Base-by-base conservation (phyloP, 2,113 vertebrate genomes). In the Reinhardtius hippoglossoides region DNA sequence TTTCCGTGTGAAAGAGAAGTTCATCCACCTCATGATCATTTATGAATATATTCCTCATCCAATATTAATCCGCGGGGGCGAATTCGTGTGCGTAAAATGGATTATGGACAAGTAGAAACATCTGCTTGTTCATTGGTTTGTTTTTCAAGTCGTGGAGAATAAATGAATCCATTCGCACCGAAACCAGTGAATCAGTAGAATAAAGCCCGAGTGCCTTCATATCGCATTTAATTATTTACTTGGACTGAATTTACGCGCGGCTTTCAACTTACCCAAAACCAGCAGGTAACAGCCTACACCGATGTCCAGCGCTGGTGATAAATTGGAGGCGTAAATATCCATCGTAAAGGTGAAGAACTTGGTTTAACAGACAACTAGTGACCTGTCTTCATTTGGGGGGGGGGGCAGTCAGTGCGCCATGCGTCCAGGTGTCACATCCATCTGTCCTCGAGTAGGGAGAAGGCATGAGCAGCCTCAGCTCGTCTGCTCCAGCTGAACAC, bases 291-390 rank as follows among this genome's bases (percentile, higher is more conserved):
- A 81, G 0, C 95, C 96, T 18, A 91, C 83, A 72, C 89, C 93
- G 9, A 95, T 94, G 83, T 97, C 96, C 92, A 95, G 87, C n/a
- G 75, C 66, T 0, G 95, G 94, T 3, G 95, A 94, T n/a, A 97
- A 75, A 86, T 94, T 92, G 59, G 96, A 97, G 0, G 89, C 46
- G 80, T 93, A 96, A 0, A 93, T 88, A 76, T 96, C 95, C 93
- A 94, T 94, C 1, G 37, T 27, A 46, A 23, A 7, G 20, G 60
- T 9, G 4, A 35, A 37, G 16, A 48, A 48, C 15, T 15, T 5
- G 44, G 5, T 5, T 48, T 7, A 16, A 42, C 10, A 42, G 40
- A 42, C 40, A 42, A 10, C 10, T 13, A 10, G 40, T 10, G 40
- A 42, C 10, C 40, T 42, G 44, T 48, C 44, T 48, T 15, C 44